Evolutionary conservation across 2,113 vertebrate genomes (phyloP), one percentile per base, ranked within the genome.

Genomic region (Oncorhynchus nerka): DNA sequence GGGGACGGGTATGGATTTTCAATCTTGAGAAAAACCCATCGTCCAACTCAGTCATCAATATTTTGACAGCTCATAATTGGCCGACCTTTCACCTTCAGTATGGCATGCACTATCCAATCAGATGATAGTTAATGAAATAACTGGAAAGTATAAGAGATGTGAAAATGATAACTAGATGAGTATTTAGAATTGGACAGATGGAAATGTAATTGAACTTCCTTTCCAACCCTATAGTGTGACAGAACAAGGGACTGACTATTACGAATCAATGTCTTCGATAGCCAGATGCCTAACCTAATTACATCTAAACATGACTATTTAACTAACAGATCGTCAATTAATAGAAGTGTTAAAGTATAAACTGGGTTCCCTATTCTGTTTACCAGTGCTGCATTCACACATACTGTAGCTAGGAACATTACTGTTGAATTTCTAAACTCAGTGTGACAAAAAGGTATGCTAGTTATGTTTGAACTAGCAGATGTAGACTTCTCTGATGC

Each of bases 41-140:
- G 72, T 84, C 59, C 66, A 75, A 75, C 77, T 73, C 64, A 65
- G 82, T 79, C 82, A 87, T 92, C 81, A 67, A 85, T 84, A 87
- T 89, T 92, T 84, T 85, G 90, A 89, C 83, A 86, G 83, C 59
- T 79, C 34, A 19, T 83, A 82, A 80, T 76, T 75, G 78, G 70
- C 30, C 39, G 77, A 87, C 81, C 88, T 88, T 87, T 88, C 7
- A 30, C 74, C 79, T 75, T 74, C 72, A 71, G 75, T 78, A 57
- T 11, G 68, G 62, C 28, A 28, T 48, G 70, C 77, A 74, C 78
- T 76, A n/a, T 81, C 80, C 80, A 83, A 84, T 84, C 80, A 81
- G 74, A 78, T 65, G 74, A 59, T 69, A 80, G 78, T 71, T 86
- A 81, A 89, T 77, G 64, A 71, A 82, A 68, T 69, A 48, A 49